Percentiles rank a stretch among this genome's conserved stretches.
Evolutionary conservation across 2,113 vertebrate species (phyloP).

Genomic region (Notothenia rossii): DNA sequence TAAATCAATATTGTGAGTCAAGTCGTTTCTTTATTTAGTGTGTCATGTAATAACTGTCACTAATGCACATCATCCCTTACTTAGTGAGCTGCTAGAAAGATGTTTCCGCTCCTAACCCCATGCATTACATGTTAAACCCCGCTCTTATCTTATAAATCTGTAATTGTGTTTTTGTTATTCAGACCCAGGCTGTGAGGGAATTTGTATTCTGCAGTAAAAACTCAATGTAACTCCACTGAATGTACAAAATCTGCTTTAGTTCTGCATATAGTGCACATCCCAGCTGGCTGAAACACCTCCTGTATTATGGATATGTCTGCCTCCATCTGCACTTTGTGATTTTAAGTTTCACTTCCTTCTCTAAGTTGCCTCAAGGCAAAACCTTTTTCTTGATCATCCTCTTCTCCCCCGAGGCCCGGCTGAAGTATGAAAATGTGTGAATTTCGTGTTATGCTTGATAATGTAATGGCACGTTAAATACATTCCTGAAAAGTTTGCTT

Average conservation of each 20-base stretch:
- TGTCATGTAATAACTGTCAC: too few species aligned
- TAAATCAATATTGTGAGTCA: too few species aligned
- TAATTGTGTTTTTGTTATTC: constrained; percentile 43
- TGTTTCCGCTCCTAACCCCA: constrained; percentile 1
- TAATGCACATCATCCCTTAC: too few species aligned
- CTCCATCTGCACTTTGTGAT: constrained; percentile 7
- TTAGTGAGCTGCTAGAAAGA: constrained; percentile 1
- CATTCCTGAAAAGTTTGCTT: constrained; percentile 1
- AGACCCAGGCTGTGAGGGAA: not conserved
- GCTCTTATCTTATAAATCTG: constrained; percentile 6
- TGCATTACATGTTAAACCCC: constrained; percentile 44
- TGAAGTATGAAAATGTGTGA: not conserved
- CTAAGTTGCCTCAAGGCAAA: constrained; percentile 26
- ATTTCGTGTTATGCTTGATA: not conserved
- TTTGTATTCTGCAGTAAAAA: constrained; percentile 21
- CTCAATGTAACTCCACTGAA: constrained; percentile 6
- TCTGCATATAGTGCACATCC: constrained; percentile 4
- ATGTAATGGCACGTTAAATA: not conserved
- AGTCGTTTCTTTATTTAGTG: too few species aligned
- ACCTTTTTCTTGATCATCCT: constrained; percentile 32
- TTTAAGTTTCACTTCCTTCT: constrained; percentile 14
- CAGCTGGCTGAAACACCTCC: not conserved
- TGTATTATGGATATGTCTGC: not conserved
- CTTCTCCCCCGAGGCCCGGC: constrained; percentile 8
- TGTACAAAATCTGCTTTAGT: not conserved